phyloP scores from a whole-genome alignment of 1,140 invertebrate genomes.

The Brachionus paranguensis region DNA sequence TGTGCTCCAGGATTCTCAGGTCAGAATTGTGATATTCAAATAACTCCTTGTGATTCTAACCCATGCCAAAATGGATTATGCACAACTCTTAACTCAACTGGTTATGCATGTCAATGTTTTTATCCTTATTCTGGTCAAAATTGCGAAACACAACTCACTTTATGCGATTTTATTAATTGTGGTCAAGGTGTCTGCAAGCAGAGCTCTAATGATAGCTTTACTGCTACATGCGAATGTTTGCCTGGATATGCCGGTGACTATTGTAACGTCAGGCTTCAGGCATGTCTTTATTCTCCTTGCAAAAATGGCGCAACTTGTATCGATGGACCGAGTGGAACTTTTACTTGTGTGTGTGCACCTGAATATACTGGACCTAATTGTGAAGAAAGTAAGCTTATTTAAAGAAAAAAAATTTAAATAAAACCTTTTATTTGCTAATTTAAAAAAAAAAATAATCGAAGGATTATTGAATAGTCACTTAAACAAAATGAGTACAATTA shows the following conservation, averaged over 20 bases:
- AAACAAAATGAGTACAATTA: too few relatives aligned
- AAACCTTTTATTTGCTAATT: too few relatives aligned
- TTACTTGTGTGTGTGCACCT: background rate
- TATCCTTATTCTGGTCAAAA: background rate
- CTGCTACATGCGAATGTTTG: constrained; percentile 60
- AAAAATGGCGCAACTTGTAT: constrained; percentile 26
- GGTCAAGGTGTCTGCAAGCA: background rate
- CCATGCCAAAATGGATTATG: constrained; percentile 13
- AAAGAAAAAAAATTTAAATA: background rate
- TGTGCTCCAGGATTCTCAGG: background rate
- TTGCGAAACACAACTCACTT: background rate
- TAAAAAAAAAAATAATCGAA: too few relatives aligned
- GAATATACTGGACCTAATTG: constrained; percentile 8
- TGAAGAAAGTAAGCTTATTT: constrained; percentile 54
- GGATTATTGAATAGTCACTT: too few relatives aligned
- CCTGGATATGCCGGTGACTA: constrained; percentile 79
- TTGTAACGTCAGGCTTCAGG: constrained; percentile 74
- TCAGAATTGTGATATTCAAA: background rate
- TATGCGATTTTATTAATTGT: constrained; percentile 8
- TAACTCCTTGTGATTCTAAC: background rate
- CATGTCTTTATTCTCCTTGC: constrained; percentile 43
- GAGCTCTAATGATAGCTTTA: constrained; percentile 19
- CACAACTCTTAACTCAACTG: background rate
- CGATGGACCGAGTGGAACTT: background rate
- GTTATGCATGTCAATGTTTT: background rate